phyloP scores from a whole-genome alignment of 2,113 vertebrate genomes.

The Mesembrinibis cayennensis region DNA sequence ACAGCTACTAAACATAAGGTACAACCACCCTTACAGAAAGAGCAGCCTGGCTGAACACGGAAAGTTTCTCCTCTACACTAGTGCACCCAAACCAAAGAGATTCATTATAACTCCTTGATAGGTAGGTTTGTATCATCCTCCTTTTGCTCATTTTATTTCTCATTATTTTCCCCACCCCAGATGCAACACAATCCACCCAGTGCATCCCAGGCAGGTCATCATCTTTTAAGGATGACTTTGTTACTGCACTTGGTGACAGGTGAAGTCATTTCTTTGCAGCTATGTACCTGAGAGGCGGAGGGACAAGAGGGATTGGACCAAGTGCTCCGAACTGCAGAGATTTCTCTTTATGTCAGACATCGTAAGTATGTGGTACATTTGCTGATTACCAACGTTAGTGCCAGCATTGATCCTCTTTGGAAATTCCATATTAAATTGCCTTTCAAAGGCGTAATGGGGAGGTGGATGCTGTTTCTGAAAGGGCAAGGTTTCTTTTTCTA shows the following conservation, averaged over 20 bases:
- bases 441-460: not conserved
- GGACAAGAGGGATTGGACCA: not conserved
- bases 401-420: not conserved
- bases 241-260: too few species aligned
- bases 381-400: not conserved
- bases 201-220: not conserved
- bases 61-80: not conserved
- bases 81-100: not conserved
- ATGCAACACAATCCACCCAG: not conserved
- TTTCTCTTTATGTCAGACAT: not conserved
- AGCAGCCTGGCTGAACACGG: not conserved
- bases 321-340: not conserved
- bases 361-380: fast-evolving
- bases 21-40: not conserved
- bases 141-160: not conserved
- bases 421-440: not conserved
- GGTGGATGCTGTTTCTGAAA: not conserved
- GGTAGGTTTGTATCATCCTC: not conserved
- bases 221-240: not conserved
- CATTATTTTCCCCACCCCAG: not conserved
- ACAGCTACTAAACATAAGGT: not conserved
- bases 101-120: not conserved
- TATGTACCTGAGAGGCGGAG: not conserved
- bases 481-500: not conserved
- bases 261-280: not conserved